Percentiles rank a stretch among this genome's conserved stretches.
phyloP scores from a whole-genome alignment of 2,888 invertebrate genomes.

The Tipula confusa region DNA sequence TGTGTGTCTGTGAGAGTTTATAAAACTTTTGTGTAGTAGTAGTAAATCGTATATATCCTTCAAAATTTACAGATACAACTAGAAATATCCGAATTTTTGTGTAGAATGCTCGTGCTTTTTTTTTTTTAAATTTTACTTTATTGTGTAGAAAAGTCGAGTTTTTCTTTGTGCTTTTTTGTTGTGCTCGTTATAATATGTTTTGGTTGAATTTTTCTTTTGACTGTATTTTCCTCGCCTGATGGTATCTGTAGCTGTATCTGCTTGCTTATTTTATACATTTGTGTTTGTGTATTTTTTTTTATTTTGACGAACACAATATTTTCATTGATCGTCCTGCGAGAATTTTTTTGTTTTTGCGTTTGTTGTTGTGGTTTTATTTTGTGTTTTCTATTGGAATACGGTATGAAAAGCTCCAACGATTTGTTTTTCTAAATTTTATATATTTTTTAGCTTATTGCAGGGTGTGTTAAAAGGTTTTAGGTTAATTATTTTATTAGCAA shows the following conservation, averaged over 20 bases:
- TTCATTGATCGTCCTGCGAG: constrained; percentile 29
- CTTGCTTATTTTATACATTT: too few relatives aligned
- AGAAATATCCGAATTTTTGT: neutral
- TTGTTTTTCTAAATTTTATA: neutral
- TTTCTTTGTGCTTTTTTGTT: neutral
- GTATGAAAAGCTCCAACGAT: neutral
- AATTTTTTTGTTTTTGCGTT: neutral
- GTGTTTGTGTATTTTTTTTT: neutral
- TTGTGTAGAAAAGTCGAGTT: neutral
- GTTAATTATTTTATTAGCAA: neutral
- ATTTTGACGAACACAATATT: constrained; percentile 27
- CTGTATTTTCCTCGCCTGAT: neutral
- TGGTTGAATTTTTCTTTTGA: neutral
- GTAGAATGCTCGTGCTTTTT: neutral
- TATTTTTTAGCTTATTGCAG: neutral
- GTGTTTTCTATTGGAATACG: neutral
- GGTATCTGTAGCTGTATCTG: too few relatives aligned
- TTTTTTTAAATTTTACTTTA: neutral
- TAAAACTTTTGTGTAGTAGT: neutral
- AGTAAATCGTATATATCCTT: neutral
- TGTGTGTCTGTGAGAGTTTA: neutral
- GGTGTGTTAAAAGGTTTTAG: neutral
- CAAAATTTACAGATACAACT: neutral
- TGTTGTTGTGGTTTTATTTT: neutral
- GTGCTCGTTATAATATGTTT: neutral